Conservation (phyloP, 2,888 invertebrate species). For the Tortricodes alternella region DNA sequence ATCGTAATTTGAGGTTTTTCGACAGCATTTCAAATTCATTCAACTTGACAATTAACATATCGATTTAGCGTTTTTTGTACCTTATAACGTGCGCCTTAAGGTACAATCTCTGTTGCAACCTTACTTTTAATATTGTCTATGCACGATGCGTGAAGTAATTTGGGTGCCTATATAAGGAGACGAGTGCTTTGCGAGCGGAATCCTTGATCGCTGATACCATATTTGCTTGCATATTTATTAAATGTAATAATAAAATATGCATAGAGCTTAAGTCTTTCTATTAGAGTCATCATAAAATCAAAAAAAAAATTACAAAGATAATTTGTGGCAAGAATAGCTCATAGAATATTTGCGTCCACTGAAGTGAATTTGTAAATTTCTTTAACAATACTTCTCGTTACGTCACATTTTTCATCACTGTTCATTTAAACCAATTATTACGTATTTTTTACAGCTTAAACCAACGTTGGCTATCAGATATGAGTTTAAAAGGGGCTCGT, state of each 20-base stretch:
- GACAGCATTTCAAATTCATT: slow-evolving; percentile 14
- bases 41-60: slow-evolving; percentile 14
- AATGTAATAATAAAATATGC: not conserved
- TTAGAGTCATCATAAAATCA: too few species aligned
- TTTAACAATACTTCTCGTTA: too few species aligned
- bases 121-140: slow-evolving; percentile 24
- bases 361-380: too few species aligned
- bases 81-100: not conserved
- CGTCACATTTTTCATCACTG: too few species aligned
- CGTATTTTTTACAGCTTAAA: too few species aligned
- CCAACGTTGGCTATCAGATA: too few species aligned
- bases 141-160: slow-evolving; percentile 29
- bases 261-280: too few species aligned
- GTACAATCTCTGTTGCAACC: not conserved
- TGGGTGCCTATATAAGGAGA: slow-evolving; percentile 26
- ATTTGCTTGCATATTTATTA: slow-evolving; percentile 1
- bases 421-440: too few species aligned
- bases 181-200: slow-evolving; percentile 20
- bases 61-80: not conserved
- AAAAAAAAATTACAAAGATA: too few species aligned
- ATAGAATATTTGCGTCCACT: too few species aligned
- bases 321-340: too few species aligned
- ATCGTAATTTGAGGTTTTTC: slow-evolving; percentile 22
- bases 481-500: too few species aligned
- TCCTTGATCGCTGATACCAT: slow-evolving; percentile 13